A percentile compares a stretch with the other conserved stretches of the same genome.
These are phyloP conservation scores for Enteromius paludinosus DNA, from an alignment of 2,797 vertebrate genomes.

Conservation along the genomic window DNA sequence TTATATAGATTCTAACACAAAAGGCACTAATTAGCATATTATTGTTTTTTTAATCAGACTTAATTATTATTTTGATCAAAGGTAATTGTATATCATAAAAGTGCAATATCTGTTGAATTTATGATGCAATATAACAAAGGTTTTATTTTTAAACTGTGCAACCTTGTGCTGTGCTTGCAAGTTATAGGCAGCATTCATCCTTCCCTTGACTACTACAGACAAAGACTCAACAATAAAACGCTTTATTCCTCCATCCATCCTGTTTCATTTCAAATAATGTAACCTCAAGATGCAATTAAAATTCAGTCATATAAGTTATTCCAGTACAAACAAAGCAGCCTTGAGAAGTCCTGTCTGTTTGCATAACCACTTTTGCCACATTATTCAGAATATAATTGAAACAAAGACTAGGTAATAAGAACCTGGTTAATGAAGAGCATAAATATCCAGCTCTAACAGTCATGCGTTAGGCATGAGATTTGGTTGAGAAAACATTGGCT, in stretches of 20 bases:
- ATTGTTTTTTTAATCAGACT: not conserved
- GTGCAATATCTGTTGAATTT: too few relatives aligned
- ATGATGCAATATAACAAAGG: not conserved
- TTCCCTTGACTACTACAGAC: not conserved
- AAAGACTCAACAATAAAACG: not conserved
- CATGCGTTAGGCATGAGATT: slow-evolving; percentile 32
- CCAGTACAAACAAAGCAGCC: not conserved
- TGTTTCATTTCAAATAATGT: not conserved
- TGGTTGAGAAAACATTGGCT: slow-evolving; percentile 19
- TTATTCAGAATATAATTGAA: not conserved
- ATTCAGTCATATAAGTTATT: not conserved
- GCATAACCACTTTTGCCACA: not conserved
- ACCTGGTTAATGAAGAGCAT: not conserved
- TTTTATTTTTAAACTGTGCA: not conserved
- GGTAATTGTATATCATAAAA: not conserved
- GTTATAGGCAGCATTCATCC: not conserved
- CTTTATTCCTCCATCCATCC: not conserved
- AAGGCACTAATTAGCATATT: not conserved
- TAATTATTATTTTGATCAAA: not conserved
- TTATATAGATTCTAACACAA: not conserved
- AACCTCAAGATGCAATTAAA: not conserved
- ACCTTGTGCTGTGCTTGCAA: not conserved
- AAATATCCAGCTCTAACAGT: not conserved
- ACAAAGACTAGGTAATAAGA: not conserved
- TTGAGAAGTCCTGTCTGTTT: not conserved